Evolutionary conservation across 1,140 invertebrate genomes (phyloP).

Genomic region (Drosophila bocki): DNA sequence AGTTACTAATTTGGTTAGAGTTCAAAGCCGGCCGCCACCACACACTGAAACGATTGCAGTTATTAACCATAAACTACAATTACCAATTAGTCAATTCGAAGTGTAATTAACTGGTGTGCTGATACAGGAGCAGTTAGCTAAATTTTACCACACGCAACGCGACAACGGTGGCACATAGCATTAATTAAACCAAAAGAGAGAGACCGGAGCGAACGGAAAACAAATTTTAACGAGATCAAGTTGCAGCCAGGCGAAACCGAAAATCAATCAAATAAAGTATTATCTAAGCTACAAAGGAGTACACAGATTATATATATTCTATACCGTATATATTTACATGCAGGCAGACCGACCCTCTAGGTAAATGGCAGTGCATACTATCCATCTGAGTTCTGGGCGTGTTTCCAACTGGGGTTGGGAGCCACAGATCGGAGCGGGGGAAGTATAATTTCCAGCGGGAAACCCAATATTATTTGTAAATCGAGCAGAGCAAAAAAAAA

Average conservation of each 20-base stretch:
- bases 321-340: conserved; percentile 52
- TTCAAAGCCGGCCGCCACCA: conserved; percentile 29
- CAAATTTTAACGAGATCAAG: conserved; percentile 63
- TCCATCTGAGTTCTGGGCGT: conserved; percentile 39
- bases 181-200: conserved; percentile 44
- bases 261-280: conserved; percentile 85
- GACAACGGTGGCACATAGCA: conserved; percentile 53
- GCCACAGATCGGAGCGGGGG: conserved; percentile 8
- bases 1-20: conserved; percentile 31
- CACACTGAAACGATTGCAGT: conserved; percentile 66
- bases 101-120: conserved; percentile 69
- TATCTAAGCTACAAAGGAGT: conserved; percentile 78
- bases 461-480: conserved; percentile 9
- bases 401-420: conserved; percentile 10
- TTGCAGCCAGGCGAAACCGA: conserved; percentile 67
- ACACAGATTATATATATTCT: conserved; percentile 38
- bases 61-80: conserved; percentile 67
- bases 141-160: conserved; percentile 62
- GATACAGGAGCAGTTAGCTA: conserved; percentile 65
- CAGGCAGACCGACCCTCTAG: conserved; percentile 27
- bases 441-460: conserved; percentile 24
- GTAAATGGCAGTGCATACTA: conserved; percentile 49
- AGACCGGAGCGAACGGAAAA: conserved; percentile 35
- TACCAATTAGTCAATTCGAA: conserved; percentile 80
- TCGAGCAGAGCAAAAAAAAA: conserved; percentile 5